Percentiles rank a stretch among this genome's conserved stretches.
These are phyloP conservation scores for Gobionotothen gibberifrons DNA, from an alignment of 2,797 vertebrate genomes.

Conservation along the genomic window DNA sequence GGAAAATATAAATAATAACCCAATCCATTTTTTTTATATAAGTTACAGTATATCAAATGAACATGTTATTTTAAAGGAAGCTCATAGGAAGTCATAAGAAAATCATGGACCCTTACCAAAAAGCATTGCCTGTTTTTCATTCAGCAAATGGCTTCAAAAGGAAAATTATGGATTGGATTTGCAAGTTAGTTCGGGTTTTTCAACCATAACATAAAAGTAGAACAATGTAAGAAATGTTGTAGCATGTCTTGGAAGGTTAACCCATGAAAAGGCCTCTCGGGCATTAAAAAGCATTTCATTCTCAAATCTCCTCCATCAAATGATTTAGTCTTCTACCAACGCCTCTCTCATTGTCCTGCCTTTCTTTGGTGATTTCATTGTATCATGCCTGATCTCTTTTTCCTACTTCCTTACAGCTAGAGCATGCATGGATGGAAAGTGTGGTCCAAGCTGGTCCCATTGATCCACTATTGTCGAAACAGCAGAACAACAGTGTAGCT, in stretches of 20 bases:
- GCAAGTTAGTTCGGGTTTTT: background rate
- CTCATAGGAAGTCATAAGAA: background rate
- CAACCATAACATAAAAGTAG: background rate
- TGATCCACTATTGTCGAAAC: slow-evolving; percentile 57
- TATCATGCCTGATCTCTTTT: slow-evolving; percentile 21
- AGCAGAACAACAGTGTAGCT: slow-evolving; percentile 50
- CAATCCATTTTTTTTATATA: background rate
- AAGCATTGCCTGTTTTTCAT: background rate
- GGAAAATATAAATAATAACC: too few species aligned
- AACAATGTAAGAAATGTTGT: background rate
- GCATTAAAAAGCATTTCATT: background rate
- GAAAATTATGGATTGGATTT: background rate
- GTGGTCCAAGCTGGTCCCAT: slow-evolving; percentile 43
- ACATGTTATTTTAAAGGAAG: background rate
- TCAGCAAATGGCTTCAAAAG: background rate
- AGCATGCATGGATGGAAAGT: slow-evolving; percentile 31
- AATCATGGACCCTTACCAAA: background rate
- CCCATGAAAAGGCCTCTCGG: background rate
- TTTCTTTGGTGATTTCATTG: background rate
- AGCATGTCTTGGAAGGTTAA: too few species aligned
- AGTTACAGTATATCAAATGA: background rate
- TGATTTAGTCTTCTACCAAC: too few species aligned
- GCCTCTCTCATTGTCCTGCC: background rate
- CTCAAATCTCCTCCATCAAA: too few species aligned
- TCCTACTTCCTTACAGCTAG: background rate